Base-by-base conservation (phyloP, 1,140 invertebrate genomes). In the Fopius arisanus region DNA sequence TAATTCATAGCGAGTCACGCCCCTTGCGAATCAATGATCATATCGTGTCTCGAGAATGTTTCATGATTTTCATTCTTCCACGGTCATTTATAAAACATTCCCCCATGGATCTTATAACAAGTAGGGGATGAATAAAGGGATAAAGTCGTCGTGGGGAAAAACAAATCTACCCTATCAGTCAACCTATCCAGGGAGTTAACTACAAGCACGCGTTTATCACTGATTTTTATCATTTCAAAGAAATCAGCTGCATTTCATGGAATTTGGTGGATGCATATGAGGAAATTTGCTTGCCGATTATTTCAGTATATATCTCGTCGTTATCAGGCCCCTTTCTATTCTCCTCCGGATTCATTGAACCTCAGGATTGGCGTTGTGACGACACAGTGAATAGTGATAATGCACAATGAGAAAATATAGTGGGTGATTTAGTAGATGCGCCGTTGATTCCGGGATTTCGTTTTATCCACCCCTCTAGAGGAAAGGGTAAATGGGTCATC, bases 401-500 rank as follows among this genome's bases (percentile, higher is more conserved):
- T 26, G 14, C 21, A 59, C 21, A 59, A 28, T 19, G 54, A 59
- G 54, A 59, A 59, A 59, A 48, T 19, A 26, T 7, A 59, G 54
- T 28, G 54, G 54, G 54, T 28, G 43, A 14, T 59, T 59, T 59
- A 26, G 23, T 59, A 59, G 54, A 28, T 59, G 23, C 21, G 23
- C 21, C 19, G 54, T 59, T 26, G 54, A 59, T 26, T 59, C 54
- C 54, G 54, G 54, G 54, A 59, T 59, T 26, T 59, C 54, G 23
- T 59, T 59, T 19, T 19, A 6, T 19, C 43, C 7, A n/a, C 43
- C 43, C 43, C 43, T 4, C 2, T 12, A 5, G 37, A 70, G 54
- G 62, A 63, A 74, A 74, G 72, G 67, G 72, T 81, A 84, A 85
- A 84, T 85, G 81, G 84, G 82, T 79, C 82, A 85, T 84, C 84